Percentiles rank a stretch among this genome's conserved stretches.
Evolutionary conservation across 2,113 vertebrate species (phyloP).

Genomic region (Neotragus moschatus): DNA sequence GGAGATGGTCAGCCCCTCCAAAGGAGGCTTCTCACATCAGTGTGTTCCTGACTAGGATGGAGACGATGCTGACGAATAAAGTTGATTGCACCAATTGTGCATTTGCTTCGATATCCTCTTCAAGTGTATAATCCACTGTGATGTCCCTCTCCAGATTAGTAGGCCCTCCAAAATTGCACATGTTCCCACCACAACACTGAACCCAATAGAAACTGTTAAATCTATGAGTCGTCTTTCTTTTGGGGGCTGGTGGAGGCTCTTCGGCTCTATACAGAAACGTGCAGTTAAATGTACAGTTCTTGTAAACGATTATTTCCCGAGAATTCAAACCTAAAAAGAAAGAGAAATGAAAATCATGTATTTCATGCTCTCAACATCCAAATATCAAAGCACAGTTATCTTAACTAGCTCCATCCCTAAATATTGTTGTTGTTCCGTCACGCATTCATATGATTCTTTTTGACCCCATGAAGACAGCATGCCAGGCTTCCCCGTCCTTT

Average conservation of each 20-base stretch:
- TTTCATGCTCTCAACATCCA: background rate
- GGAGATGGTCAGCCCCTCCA: background rate
- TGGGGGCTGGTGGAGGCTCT: fast-evolving
- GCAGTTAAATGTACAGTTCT: background rate
- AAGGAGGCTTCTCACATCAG: background rate
- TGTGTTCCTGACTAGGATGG: background rate
- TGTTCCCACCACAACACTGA: fast-evolving
- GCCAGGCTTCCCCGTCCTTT: background rate
- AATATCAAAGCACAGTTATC: background rate
- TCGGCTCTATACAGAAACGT: fast-evolving
- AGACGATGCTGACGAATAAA: fast-evolving
- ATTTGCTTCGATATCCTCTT: background rate
- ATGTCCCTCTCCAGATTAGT: background rate
- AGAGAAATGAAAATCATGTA: background rate
- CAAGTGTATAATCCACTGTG: fast-evolving
- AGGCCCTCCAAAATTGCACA: background rate
- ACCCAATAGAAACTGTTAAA: background rate
- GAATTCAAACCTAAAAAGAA: background rate
- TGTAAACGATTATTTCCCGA: background rate
- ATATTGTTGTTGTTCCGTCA: background rate
- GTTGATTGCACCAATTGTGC: fast-evolving
- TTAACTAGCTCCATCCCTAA: fast-evolving
- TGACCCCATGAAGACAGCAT: background rate
- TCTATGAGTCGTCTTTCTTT: fast-evolving
- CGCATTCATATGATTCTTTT: background rate